Evolutionary conservation across 2,888 invertebrate species (phyloP).

Genomic region (Didymodactylos carnosus): DNA sequence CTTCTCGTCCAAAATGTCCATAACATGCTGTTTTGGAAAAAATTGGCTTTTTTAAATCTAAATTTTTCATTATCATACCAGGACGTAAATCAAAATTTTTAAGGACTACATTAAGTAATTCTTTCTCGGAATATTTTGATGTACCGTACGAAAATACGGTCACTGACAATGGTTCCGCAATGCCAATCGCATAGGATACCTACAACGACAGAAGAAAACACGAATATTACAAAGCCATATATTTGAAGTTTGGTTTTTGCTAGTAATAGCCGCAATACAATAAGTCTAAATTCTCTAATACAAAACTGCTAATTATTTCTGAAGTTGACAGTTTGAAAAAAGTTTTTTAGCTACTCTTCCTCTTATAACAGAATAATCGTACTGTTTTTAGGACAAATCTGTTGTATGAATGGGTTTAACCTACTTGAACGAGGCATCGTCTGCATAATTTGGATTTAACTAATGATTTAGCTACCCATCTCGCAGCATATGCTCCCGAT

Average conservation of each 20-base stretch:
- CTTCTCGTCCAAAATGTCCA: conserved; percentile 88
- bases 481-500: conserved; percentile 89
- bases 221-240: too few species aligned
- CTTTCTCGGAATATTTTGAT: conserved; percentile 57
- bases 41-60: conserved; percentile 62
- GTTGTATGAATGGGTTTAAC: too few species aligned
- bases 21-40: conserved; percentile 93
- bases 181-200: conserved; percentile 92
- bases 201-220: too few species aligned
- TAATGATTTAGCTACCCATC: conserved; percentile 96
- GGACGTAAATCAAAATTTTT: conserved; percentile 91
- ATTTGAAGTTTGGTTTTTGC: too few species aligned
- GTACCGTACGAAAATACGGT: conserved; percentile 94
- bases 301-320: too few species aligned
- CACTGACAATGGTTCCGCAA: conserved; percentile 87
- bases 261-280: too few species aligned
- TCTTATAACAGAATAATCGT: too few species aligned
- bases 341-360: too few species aligned
- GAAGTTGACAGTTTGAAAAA: too few species aligned
- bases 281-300: too few species aligned
- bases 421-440: conserved; percentile 85
- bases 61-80: conserved; percentile 63
- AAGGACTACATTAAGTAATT: conserved; percentile 60
- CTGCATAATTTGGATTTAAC: conserved; percentile 81
- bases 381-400: too few species aligned